phyloP scores from a whole-genome alignment of 1,140 invertebrate genomes.

The Nasonia longicornis region DNA sequence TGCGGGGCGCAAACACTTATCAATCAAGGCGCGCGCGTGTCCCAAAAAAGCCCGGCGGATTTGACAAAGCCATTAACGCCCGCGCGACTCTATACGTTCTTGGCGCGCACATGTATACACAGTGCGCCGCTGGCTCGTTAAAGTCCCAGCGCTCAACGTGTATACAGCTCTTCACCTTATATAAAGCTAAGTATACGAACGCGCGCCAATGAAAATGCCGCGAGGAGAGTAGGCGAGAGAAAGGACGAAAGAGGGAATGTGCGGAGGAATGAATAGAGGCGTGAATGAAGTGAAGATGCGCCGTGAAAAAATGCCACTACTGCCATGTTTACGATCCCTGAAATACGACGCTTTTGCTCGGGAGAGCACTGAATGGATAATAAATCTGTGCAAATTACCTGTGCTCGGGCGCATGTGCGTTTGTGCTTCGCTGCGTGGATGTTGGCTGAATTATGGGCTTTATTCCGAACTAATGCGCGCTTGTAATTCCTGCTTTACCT shows the following conservation, averaged over 20 bases:
- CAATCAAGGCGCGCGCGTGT: neutral
- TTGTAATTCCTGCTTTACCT: neutral
- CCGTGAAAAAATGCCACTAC: neutral
- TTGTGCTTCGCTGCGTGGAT: neutral
- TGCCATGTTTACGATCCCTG: neutral
- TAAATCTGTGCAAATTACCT: neutral
- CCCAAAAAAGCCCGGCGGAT: neutral
- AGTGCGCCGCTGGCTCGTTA: conserved; percentile 1
- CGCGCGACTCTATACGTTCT: too few species aligned
- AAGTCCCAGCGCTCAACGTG: neutral
- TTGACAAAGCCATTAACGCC: conserved; percentile 16
- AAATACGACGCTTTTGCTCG: neutral
- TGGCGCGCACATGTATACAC: neutral
- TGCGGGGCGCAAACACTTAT: neutral
- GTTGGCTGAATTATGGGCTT: neutral
- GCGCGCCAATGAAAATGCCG: conserved; percentile 8
- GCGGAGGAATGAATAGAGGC: neutral
- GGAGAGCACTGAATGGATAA: neutral
- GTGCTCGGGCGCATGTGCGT: neutral
- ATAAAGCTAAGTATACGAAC: neutral
- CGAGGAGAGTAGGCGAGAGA: neutral
- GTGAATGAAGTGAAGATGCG: neutral
- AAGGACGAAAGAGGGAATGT: neutral
- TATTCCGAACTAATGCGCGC: too few species aligned
- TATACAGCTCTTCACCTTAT: neutral